Conservation (phyloP, 2,113 vertebrate species). For the Grus americana region DNA sequence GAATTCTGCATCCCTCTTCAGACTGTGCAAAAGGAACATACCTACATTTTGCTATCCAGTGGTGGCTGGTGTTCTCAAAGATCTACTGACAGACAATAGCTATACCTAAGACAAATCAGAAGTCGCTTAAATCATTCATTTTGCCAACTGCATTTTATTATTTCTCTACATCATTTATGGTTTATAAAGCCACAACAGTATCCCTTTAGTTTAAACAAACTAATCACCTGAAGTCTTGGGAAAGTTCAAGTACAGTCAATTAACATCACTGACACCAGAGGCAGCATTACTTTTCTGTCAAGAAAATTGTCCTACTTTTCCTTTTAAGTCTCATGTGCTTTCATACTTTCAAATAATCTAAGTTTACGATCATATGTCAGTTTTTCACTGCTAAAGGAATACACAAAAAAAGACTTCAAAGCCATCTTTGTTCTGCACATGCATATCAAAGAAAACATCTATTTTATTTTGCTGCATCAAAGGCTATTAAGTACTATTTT, state of each 20-base stretch:
- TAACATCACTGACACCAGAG: slow-evolving; percentile 18
- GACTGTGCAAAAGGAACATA: not conserved
- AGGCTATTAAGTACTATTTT: slow-evolving; percentile 74
- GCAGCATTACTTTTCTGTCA: not conserved
- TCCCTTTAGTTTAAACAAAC: not conserved
- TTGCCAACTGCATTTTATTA: not conserved
- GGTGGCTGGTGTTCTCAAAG: not conserved
- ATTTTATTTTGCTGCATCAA: slow-evolving; percentile 77
- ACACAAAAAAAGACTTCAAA: slow-evolving; percentile 55
- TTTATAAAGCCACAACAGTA: not conserved
- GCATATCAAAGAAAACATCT: slow-evolving; percentile 72
- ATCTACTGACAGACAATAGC: not conserved
- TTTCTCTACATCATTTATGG: not conserved
- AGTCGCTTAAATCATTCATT: not conserved
- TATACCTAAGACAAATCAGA: not conserved
- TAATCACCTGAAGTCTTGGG: not conserved
- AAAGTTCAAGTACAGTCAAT: slow-evolving; percentile 18
- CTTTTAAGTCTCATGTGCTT: slow-evolving; percentile 30
- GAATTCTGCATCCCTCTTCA: not conserved
- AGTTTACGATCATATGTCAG: not conserved
- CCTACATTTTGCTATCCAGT: not conserved
- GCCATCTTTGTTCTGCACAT: slow-evolving; percentile 49
- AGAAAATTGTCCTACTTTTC: slow-evolving; percentile 50
- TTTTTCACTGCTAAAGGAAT: slow-evolving; percentile 27
- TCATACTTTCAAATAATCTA: slow-evolving; percentile 31